Conservation (phyloP, 2,888 invertebrate genomes). For the Cactoblastis cactorum region DNA sequence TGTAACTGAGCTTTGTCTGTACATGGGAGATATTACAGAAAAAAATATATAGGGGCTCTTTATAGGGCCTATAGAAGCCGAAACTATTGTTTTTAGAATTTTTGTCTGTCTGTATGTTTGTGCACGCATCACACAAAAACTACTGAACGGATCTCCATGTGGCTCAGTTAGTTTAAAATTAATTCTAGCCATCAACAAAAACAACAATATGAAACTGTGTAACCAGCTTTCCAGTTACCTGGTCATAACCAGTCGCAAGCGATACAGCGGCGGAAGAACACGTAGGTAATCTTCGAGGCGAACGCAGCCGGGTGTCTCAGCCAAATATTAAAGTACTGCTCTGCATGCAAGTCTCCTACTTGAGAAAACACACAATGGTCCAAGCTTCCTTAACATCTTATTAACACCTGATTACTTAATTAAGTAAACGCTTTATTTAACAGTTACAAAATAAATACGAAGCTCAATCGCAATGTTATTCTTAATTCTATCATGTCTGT, state of each 20-base stretch:
- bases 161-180: background rate
- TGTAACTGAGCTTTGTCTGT: too few relatives aligned
- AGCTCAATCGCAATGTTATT: too few relatives aligned
- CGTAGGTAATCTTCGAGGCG: conserved; percentile 8
- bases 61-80: too few relatives aligned
- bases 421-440: background rate
- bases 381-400: background rate
- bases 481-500: too few relatives aligned
- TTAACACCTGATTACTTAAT: background rate
- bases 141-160: too few relatives aligned
- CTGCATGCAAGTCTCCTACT: conserved; percentile 12
- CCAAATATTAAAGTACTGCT: conserved; percentile 12
- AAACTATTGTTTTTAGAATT: too few relatives aligned
- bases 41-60: too few relatives aligned
- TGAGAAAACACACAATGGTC: background rate
- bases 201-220: background rate
- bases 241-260: background rate
- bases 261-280: conserved; percentile 5
- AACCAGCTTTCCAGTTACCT: conserved; percentile 3
- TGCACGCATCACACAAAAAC: too few relatives aligned
- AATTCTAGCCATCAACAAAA: background rate
- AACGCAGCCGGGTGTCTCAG: background rate
- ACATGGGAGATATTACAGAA: too few relatives aligned
- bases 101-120: too few relatives aligned
- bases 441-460: too few relatives aligned